Conservation (phyloP, 2,113 vertebrate genomes). For the Lipophrys pholis region DNA sequence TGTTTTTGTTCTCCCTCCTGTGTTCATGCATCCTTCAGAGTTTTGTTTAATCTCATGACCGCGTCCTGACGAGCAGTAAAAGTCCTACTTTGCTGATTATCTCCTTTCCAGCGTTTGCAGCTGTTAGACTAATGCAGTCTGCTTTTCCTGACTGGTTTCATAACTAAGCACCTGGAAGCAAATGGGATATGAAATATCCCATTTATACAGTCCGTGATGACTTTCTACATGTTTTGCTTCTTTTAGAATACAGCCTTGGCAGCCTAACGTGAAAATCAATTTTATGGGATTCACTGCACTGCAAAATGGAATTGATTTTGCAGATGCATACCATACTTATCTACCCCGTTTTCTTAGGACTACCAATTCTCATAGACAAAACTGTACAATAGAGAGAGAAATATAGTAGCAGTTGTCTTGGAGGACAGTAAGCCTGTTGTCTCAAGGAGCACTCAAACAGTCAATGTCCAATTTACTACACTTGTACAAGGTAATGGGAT, state of each 20-base stretch:
- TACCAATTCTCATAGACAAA: conserved; percentile 13
- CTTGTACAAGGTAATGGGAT: too few relatives aligned
- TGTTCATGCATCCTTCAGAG: background rate
- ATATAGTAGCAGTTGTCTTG: background rate
- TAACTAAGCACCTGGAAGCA: conserved; percentile 20
- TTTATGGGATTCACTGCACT: conserved; percentile 21
- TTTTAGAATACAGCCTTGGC: conserved; percentile 6
- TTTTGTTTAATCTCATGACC: conserved; percentile 13
- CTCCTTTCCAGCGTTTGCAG: background rate
- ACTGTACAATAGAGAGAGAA: conserved; percentile 1
- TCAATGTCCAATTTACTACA: too few relatives aligned
- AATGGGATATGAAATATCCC: conserved; percentile 24
- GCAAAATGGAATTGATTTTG: conserved; percentile 35
- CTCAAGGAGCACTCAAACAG: background rate
- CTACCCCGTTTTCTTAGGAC: conserved; percentile 26
- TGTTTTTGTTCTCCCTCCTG: background rate
- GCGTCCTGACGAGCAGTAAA: conserved; percentile 10
- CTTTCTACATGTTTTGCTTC: conserved; percentile 37
- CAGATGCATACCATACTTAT: conserved; percentile 27
- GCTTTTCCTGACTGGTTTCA: conserved; percentile 28
- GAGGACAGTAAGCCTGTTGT: background rate
- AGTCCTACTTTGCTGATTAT: background rate
- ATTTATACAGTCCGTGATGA: conserved; percentile 23
- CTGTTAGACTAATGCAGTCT: conserved; percentile 11
- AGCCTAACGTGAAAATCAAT: conserved; percentile 50